These are phyloP conservation scores for Acropternis orthonyx DNA, from an alignment of 2,797 vertebrate species.

Conservation along the genomic window DNA sequence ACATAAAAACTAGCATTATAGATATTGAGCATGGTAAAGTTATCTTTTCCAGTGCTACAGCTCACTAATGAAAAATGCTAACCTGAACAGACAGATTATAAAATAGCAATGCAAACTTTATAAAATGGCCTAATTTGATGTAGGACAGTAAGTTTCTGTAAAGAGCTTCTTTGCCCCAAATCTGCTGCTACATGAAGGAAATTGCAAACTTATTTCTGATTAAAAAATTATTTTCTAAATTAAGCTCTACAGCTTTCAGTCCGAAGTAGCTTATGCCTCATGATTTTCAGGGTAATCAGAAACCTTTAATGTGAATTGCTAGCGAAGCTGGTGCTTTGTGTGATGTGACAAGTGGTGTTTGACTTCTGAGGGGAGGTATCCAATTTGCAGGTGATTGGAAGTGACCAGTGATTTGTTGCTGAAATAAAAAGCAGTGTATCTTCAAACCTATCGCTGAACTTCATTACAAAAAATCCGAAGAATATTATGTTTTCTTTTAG, in stretches of 20 bases:
- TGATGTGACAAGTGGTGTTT: neutral
- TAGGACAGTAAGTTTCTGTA: neutral
- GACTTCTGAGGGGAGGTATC: neutral
- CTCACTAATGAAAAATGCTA: neutral
- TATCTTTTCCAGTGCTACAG: neutral
- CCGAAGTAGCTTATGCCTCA: neutral
- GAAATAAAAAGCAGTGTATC: neutral
- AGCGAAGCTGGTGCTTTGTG: neutral
- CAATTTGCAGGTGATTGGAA: neutral
- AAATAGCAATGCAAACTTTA: neutral
- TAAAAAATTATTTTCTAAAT: neutral
- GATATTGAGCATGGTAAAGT: neutral
- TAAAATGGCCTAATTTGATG: neutral
- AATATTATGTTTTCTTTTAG: neutral
- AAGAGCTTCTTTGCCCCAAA: neutral
- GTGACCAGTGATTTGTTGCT: neutral
- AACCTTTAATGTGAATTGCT: neutral
- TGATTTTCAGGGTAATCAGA: neutral
- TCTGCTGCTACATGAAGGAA: neutral
- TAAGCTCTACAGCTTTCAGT: neutral
- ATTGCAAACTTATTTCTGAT: neutral
- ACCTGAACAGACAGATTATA: neutral
- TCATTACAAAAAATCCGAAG: neutral
- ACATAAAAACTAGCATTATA: neutral
- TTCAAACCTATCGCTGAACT: neutral